Evolutionary conservation across 1,140 invertebrate genomes (phyloP).

Genomic region (Phthorimaea operculella): DNA sequence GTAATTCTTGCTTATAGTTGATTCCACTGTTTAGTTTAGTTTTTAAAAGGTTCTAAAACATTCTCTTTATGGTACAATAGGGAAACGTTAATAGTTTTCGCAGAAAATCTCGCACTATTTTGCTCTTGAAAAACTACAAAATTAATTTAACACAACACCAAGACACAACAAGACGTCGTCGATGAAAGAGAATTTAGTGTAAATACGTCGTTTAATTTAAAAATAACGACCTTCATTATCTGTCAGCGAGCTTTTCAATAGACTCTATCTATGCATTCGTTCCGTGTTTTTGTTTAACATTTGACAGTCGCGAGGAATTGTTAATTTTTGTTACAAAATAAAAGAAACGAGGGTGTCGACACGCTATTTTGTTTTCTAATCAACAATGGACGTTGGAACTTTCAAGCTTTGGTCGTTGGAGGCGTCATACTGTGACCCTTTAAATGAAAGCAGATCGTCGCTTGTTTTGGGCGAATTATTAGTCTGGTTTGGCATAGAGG

Average conservation of each 20-base stretch:
- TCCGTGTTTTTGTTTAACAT: constrained; percentile 52
- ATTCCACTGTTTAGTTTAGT: background rate
- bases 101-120: too few species aligned
- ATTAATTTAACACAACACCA: too few species aligned
- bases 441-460: constrained; percentile 32
- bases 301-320: constrained; percentile 38
- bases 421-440: constrained; percentile 57
- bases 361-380: constrained; percentile 57
- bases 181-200: constrained; percentile 11
- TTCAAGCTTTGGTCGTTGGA: constrained; percentile 23
- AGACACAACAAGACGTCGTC: background rate
- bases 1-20: too few species aligned
- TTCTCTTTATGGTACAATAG: too few species aligned
- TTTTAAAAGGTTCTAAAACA: too few species aligned
- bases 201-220: constrained; percentile 38
- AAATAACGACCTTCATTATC: constrained; percentile 54
- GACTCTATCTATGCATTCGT: constrained; percentile 37
- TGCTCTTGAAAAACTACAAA: too few species aligned
- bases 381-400: constrained; percentile 44
- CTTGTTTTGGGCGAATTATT: constrained; percentile 65
- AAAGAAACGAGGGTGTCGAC: constrained; percentile 60
- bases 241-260: constrained; percentile 35
- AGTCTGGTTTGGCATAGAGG: constrained; percentile 62
- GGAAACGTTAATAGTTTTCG: too few species aligned
- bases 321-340: constrained; percentile 46